Base-by-base conservation (phyloP, 2,797 vertebrate genomes). In the Triplophysa yarkandensis region DNA sequence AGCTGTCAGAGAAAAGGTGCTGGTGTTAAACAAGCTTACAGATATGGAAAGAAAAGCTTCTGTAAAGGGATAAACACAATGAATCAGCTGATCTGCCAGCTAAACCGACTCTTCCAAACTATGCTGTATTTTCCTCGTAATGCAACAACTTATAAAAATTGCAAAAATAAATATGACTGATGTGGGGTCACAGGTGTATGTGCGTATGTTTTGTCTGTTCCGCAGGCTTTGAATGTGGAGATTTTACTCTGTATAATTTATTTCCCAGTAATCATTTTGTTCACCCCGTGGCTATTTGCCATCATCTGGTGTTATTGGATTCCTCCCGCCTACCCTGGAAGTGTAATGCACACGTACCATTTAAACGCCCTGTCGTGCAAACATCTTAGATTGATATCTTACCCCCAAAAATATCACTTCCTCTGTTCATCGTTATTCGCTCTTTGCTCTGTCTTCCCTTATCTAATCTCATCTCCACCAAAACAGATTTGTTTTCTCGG, bases 401-500 rank as follows among this genome's bases (percentile, higher is more conserved):
- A 39, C 54, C 48, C 39, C 28, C 28, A 41, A 48, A 68, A 48
- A 68, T 60, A 75, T 75, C 73, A 68, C 41, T 60, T 43, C 54
- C 48, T 43, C 43, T 48, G 41, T 54, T 75, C 54, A 60, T 67
- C 64, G 11, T 13, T 67, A 44, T 54, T 68, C 36, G 48, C 63
- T 60, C 34, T 66, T 66, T 43, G 79, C 85, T 81, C 82, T 83
- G 77, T 85, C 81, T 84, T 83, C 82, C 80, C 81, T 82, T 82
- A 27, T 66, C 76, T 88, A 82, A 82, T 83, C 78, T 86, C 55
- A 74, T 89, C 82, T 83, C 78, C 78, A 62, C 60, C 73, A 68
- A 81, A 81, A 83, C 78, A 76, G 77, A 86, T 89, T 73, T 84
- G 76, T 83, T 84, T 74, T 82, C 84, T 85, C 80, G 77, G 57